A percentile compares a stretch with the other conserved stretches of the same genome.
Evolutionary conservation across 2,888 invertebrate genomes (phyloP).

Genomic region (Esperia sulphurella): DNA sequence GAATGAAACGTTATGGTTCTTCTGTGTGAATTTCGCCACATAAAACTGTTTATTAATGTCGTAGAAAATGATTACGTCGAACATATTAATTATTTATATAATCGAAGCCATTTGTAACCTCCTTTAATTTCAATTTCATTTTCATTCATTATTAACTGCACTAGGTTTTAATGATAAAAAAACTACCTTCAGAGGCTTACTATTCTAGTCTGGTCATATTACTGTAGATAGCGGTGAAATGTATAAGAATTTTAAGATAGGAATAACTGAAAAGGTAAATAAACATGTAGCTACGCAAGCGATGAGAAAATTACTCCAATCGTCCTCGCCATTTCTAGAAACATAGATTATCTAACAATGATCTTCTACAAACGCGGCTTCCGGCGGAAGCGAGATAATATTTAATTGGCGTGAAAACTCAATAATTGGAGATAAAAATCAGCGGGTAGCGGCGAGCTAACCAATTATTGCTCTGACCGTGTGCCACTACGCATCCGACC

Average conservation of each 20-base stretch:
- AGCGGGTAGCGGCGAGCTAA: conserved; percentile 52
- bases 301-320: conserved; percentile 6
- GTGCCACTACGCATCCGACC: conserved; percentile 57
- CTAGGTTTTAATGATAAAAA: no score
- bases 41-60: no score
- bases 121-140: no score
- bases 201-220: no score
- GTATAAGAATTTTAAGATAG: not conserved
- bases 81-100: no score
- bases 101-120: no score
- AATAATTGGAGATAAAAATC: conserved; percentile 77
- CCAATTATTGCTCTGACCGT: conserved; percentile 66
- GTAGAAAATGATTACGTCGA: no score
- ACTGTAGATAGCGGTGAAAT: no score
- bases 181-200: no score
- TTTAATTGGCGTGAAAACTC: conserved; percentile 78
- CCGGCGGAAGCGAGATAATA: conserved; percentile 70
- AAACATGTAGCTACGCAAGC: not conserved
- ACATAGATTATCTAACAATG: conserved; percentile 37
- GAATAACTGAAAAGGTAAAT: not conserved
- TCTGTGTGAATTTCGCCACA: no score
- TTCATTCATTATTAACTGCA: no score
- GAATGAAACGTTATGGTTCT: no score
- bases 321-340: conserved; percentile 7
- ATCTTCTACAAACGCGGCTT: conserved; percentile 42